phyloP scores from a whole-genome alignment of 2,113 vertebrate genomes.

The Actenoides hombroni region DNA sequence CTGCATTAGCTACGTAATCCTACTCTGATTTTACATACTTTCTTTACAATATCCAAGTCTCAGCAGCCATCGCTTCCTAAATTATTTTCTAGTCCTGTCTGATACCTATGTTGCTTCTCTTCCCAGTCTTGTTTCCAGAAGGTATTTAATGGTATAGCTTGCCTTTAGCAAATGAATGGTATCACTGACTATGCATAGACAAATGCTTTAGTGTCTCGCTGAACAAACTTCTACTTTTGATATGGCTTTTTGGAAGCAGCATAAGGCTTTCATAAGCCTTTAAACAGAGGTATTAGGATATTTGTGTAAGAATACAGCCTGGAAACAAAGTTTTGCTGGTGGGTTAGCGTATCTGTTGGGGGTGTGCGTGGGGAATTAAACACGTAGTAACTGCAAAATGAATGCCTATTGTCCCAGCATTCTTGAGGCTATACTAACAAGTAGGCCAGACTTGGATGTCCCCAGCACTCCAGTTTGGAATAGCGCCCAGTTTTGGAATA shows the following conservation, averaged over 20 bases:
- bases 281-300: not conserved
- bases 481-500: constrained; percentile 18
- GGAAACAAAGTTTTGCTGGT: not conserved
- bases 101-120: not conserved
- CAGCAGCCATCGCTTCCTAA: not conserved
- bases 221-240: not conserved
- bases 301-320: not conserved
- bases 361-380: not conserved
- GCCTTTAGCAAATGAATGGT: not conserved
- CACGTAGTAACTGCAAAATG: not conserved
- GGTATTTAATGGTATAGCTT: not conserved
- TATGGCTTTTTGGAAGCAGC: not conserved
- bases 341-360: not conserved
- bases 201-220: not conserved
- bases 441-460: constrained; percentile 4
- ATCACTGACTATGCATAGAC: not conserved
- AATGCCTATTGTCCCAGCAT: not conserved
- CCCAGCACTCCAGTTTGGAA: not conserved
- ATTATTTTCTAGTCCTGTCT: not conserved
- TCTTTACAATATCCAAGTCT: not conserved
- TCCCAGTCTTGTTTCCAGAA: not conserved
- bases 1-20: not conserved
- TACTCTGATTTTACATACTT: not conserved
- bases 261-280: not conserved
- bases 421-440: not conserved